phyloP scores from a whole-genome alignment of 2,113 vertebrate species.

The Tragelaphus scriptus region DNA sequence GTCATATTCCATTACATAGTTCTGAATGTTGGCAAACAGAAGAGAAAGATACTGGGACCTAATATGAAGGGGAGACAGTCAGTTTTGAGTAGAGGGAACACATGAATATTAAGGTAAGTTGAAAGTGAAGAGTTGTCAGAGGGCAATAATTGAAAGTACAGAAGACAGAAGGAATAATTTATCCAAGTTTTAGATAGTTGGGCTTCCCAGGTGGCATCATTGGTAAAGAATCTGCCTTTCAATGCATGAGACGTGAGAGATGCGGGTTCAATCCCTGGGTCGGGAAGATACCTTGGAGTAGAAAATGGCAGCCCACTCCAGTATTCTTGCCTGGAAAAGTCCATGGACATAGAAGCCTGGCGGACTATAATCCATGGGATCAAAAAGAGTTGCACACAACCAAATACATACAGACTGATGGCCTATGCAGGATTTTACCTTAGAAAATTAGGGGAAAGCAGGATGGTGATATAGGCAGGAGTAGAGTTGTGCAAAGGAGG shows the following conservation, averaged over 20 bases:
- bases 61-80: neutral
- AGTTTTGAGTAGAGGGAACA: neutral
- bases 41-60: neutral
- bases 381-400: neutral
- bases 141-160: neutral
- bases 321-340: neutral
- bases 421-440: neutral
- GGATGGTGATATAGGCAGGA: neutral
- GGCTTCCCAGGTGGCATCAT: neutral
- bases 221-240: neutral
- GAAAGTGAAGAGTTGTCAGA: neutral
- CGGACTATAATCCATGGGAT: neutral
- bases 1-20: neutral
- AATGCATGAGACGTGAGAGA: neutral
- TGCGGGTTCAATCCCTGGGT: neutral
- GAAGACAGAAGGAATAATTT: neutral
- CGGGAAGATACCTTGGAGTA: neutral
- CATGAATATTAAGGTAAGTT: neutral
- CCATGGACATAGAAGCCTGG: neutral
- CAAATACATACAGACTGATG: neutral
- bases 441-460: neutral
- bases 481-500: neutral
- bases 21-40: neutral
- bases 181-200: neutral
- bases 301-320: neutral